Conservation (phyloP, 1,140 invertebrate species). For the Dreissena polymorpha region DNA sequence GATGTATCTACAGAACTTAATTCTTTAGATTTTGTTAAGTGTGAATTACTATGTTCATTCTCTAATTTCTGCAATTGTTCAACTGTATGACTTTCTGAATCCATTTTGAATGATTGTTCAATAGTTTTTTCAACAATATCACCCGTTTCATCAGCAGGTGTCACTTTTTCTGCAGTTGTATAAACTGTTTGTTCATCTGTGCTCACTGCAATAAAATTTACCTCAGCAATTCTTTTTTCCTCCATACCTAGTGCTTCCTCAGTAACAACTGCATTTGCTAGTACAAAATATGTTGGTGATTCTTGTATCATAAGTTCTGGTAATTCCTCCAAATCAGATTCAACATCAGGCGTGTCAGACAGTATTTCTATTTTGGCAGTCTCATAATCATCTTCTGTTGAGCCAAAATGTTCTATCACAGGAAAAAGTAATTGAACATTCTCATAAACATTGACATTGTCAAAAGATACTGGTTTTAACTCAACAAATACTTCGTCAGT, state of each 20-base stretch:
- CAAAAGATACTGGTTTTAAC: background rate
- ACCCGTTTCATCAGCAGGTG: background rate
- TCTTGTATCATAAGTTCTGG: slow-evolving; percentile 6
- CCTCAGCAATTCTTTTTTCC: slow-evolving; percentile 10
- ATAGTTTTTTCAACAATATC: background rate
- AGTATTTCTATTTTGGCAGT: background rate
- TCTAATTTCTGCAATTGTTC: background rate
- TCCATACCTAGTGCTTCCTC: background rate
- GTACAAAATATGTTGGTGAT: slow-evolving; percentile 25
- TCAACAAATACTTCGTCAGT: background rate
- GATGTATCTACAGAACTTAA: no score
- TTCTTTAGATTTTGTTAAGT: no score
- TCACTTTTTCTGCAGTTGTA: background rate
- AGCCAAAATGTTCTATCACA: background rate
- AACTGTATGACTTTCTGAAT: background rate
- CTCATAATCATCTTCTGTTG: background rate
- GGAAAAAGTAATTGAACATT: background rate
- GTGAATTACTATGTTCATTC: background rate
- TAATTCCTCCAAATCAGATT: background rate
- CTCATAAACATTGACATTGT: background rate
- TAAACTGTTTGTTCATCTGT: background rate
- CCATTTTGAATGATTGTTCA: background rate
- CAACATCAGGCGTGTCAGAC: background rate
- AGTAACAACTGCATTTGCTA: background rate
- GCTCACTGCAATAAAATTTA: background rate